Evolutionary conservation across 2,888 invertebrate genomes (phyloP).

Genomic region (Acanthosoma haemorrhoidale): DNA sequence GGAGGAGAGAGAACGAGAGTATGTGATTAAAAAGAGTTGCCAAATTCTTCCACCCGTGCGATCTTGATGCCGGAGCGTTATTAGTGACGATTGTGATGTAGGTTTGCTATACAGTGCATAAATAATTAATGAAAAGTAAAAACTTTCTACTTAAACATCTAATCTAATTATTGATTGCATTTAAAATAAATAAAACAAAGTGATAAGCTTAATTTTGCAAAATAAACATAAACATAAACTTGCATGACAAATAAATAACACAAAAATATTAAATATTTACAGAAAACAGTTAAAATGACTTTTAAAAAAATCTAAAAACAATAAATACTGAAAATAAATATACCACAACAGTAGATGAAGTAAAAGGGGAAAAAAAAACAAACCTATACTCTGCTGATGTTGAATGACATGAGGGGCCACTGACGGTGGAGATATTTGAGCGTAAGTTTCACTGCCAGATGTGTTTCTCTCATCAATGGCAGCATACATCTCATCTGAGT

Average conservation of each 20-base stretch:
- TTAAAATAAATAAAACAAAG: too few relatives aligned
- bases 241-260: not conserved
- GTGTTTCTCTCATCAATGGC: constrained; percentile 73
- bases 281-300: not conserved
- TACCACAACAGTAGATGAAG: not conserved
- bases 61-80: too few relatives aligned
- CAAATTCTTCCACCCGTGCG: too few relatives aligned
- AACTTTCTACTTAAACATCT: too few relatives aligned
- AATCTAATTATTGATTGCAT: too few relatives aligned
- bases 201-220: too few relatives aligned
- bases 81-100: too few relatives aligned
- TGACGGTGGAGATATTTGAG: constrained; percentile 57
- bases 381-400: constrained; percentile 57
- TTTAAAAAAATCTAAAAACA: not conserved
- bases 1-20: too few relatives aligned
- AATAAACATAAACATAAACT: not conserved
- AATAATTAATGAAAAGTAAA: too few relatives aligned
- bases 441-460: constrained; percentile 78
- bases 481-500: constrained; percentile 88
- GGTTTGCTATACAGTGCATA: too few relatives aligned
- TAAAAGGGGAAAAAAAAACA: constrained; percentile 42
- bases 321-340: not conserved
- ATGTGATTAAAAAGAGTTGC: too few relatives aligned
- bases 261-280: not conserved
- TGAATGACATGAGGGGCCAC: constrained; percentile 43